Conservation (phyloP, 2,888 invertebrate species). For the Chaetogeoica ovagalla region DNA sequence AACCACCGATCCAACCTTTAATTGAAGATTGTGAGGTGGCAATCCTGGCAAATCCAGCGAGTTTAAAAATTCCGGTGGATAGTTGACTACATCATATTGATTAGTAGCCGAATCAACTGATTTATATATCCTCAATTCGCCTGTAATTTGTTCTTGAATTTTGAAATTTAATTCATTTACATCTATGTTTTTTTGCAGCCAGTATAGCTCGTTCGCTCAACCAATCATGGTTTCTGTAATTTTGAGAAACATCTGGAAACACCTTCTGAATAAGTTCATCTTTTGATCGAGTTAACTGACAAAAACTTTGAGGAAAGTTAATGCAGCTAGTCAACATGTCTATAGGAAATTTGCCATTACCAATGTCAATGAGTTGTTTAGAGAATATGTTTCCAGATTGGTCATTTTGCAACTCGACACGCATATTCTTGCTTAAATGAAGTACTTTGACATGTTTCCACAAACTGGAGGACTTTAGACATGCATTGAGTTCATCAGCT, state of each 20-base stretch:
- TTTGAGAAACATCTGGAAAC: constrained; percentile 57
- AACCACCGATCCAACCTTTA: no score
- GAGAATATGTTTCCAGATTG: constrained; percentile 5
- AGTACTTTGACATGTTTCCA: constrained; percentile 54
- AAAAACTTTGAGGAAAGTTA: constrained; percentile 57
- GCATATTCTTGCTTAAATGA: constrained; percentile 32
- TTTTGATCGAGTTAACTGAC: constrained; percentile 53
- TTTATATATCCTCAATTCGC: no score
- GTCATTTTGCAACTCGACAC: constrained; percentile 29
- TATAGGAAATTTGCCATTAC: constrained; percentile 54
- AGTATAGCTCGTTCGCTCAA: no score
- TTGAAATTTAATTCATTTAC: no score
- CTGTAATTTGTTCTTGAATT: no score
- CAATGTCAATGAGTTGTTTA: neutral
- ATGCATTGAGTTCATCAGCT: constrained; percentile 52
- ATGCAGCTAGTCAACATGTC: constrained; percentile 57
- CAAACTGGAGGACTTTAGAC: constrained; percentile 54
- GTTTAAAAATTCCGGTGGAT: no score
- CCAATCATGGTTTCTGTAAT: no score
- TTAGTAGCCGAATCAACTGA: no score
- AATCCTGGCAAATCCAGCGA: no score
- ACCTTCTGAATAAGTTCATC: constrained; percentile 57
- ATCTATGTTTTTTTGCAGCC: no score
- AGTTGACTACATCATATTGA: no score
- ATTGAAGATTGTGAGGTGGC: no score